Percentiles rank a stretch among this genome's conserved stretches.
phyloP scores from a whole-genome alignment of 1,140 invertebrate species.

The Trigoniulus corallinus region DNA sequence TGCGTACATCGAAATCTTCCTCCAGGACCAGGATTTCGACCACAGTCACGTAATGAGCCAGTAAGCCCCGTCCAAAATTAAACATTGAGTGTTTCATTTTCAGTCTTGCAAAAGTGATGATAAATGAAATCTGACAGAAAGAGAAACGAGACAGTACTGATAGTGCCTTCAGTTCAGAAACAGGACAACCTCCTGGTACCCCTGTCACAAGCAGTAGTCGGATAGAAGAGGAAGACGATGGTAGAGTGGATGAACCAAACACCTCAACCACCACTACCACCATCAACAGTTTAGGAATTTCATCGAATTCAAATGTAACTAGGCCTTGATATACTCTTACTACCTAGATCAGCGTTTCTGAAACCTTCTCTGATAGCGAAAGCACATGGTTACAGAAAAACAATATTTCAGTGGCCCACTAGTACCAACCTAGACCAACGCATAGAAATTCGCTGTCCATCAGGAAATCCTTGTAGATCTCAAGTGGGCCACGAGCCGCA shows the following conservation, averaged over 20 bases:
- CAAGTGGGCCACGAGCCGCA: too few species aligned
- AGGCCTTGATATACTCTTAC: not conserved
- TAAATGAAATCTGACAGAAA: not conserved
- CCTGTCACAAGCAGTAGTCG: not conserved
- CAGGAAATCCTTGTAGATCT: too few species aligned
- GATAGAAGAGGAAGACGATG: not conserved
- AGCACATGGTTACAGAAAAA: too few species aligned
- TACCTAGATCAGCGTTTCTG: too few species aligned
- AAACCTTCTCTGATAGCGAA: too few species aligned
- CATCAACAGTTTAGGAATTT: not conserved
- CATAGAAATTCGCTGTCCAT: too few species aligned
- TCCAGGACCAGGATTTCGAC: slow-evolving; percentile 79
- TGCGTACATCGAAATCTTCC: slow-evolving; percentile 87
- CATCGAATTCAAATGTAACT: not conserved
- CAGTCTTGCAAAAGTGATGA: not conserved
- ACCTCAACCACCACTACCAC: not conserved
- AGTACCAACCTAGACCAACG: too few species aligned
- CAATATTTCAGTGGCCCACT: too few species aligned
- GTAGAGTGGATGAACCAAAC: not conserved
- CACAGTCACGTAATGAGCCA: slow-evolving; percentile 70
- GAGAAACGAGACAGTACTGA: not conserved
- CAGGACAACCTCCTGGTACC: not conserved
- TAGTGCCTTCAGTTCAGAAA: not conserved
- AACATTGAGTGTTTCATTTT: not conserved
- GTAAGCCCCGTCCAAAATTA: slow-evolving; percentile 13